These are phyloP conservation scores for Hydropotes inermis DNA, from an alignment of 2,113 vertebrate genomes.

Conservation along the genomic window DNA sequence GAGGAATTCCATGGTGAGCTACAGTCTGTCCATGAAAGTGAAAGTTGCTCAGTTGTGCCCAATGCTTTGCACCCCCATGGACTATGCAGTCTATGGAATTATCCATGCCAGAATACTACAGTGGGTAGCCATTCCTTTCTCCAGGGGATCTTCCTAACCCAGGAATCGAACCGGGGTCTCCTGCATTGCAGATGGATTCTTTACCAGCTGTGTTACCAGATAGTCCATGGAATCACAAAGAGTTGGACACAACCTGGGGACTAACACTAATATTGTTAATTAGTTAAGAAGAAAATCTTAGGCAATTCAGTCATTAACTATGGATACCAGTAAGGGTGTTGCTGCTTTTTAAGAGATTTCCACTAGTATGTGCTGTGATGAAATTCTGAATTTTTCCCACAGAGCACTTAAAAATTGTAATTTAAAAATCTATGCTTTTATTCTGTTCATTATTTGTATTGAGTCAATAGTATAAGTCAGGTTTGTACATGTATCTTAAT, in stretches of 20 bases:
- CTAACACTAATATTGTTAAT: neutral
- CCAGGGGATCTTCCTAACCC: neutral
- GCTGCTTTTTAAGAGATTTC: neutral
- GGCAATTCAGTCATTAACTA: neutral
- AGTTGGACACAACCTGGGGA: neutral
- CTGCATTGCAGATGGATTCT: neutral
- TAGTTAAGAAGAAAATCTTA: neutral
- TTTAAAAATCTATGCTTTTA: neutral
- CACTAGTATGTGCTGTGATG: neutral
- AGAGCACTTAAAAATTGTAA: neutral
- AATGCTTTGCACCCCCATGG: neutral
- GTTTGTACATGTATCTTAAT: neutral
- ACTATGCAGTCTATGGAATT: neutral
- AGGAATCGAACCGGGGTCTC: accelerated
- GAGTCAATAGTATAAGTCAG: neutral
- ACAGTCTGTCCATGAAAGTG: neutral
- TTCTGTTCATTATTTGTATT: neutral
- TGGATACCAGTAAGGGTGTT: neutral
- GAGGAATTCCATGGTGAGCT: neutral
- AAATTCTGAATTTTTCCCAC: neutral
- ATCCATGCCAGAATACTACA: neutral
- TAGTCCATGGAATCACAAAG: neutral
- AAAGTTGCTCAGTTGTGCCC: neutral
- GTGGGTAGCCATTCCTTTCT: neutral
- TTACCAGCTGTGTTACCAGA: neutral